These are phyloP conservation scores for Hozukius guyotensis DNA, from an alignment of 2,797 vertebrate genomes.

Conservation along the genomic window DNA sequence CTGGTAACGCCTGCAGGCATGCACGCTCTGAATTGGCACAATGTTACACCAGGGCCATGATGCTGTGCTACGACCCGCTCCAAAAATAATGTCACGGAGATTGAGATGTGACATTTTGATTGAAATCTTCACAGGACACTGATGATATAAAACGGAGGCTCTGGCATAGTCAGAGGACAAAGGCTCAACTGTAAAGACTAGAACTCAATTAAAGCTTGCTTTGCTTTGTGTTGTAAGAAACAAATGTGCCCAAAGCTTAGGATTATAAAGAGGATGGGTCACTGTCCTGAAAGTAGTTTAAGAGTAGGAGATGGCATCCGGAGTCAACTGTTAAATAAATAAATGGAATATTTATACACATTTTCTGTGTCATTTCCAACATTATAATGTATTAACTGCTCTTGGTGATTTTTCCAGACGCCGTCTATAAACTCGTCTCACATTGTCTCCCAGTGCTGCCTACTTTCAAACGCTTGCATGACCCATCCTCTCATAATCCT, in stretches of 20 bases:
- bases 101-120: conserved; percentile 22
- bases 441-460: not conserved
- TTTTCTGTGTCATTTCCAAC: not conserved
- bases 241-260: conserved; percentile 29
- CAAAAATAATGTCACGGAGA: conserved; percentile 47
- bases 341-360: not conserved
- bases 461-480: not conserved
- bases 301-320: not conserved
- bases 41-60: conserved; percentile 16
- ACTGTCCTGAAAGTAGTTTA: not conserved
- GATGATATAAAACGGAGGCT: conserved; percentile 30
- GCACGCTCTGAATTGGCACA: conserved; percentile 25
- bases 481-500: conserved; percentile 23
- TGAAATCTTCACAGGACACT: conserved; percentile 9
- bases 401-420: not conserved
- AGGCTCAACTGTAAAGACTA: conserved; percentile 71
- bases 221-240: conserved; percentile 40
- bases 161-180: conserved; percentile 76
- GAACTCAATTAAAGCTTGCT: conserved; percentile 31
- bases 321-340: not conserved
- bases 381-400: not conserved
- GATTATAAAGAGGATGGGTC: conserved; percentile 35
- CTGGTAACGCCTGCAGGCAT: conserved; percentile 14
- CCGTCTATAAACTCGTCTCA: not conserved
- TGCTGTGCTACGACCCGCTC: not conserved